Evolutionary conservation across 92 coral and sea anemone genomes (phyloP).

Genomic region (Hydrozoanthus gracilis): DNA sequence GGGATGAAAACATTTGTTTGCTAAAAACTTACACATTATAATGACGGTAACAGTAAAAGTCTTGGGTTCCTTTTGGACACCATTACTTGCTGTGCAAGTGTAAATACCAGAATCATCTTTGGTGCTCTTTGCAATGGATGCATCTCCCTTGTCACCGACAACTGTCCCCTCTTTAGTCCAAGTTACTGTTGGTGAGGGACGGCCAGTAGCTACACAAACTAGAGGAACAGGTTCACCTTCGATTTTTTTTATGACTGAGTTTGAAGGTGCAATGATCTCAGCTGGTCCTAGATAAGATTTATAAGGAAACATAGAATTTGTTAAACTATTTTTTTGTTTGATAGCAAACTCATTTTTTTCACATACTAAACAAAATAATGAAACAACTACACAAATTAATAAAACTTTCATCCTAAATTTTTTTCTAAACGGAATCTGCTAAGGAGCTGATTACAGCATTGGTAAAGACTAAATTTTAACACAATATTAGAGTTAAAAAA

Average conservation of each 20-base stretch:
- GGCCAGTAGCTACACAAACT: neutral
- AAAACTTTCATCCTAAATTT: too few species aligned
- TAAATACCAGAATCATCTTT: neutral
- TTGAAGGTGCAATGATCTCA: neutral
- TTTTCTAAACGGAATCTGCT: too few species aligned
- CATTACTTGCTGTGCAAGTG: neutral
- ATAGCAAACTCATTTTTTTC: too few species aligned
- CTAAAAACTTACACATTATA: too few species aligned
- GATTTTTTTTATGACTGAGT: neutral
- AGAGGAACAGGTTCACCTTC: neutral
- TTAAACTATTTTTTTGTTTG: neutral
- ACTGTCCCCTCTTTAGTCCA: neutral
- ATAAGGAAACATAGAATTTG: neutral
- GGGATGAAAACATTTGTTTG: too few species aligned
- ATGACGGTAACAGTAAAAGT: neutral
- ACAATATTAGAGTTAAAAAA: too few species aligned
- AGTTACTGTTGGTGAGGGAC: neutral
- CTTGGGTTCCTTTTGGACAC: neutral
- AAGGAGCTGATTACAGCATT: too few species aligned
- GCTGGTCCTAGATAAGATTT: neutral
- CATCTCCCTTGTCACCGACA: neutral
- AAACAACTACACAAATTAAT: too few species aligned
- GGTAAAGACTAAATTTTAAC: too few species aligned
- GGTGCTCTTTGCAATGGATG: neutral
- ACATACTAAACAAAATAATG: too few species aligned